phyloP scores from a whole-genome alignment of 2,113 vertebrate genomes.

The Balaenoptera acutorostrata region DNA sequence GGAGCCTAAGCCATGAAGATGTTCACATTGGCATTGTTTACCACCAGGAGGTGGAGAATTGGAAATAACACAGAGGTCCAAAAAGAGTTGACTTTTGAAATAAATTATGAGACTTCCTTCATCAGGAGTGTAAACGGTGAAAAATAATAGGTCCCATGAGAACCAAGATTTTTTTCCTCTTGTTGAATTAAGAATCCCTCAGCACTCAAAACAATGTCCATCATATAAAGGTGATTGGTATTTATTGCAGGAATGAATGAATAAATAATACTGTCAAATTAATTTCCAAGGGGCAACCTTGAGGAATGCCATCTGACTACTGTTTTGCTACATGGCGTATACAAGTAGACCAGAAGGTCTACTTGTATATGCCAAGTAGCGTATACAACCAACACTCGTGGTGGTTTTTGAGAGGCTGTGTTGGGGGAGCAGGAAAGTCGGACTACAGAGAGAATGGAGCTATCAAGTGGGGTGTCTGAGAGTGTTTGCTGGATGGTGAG shows the following conservation, averaged over 20 bases:
- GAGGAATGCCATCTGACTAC: not conserved
- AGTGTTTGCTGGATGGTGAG: not conserved
- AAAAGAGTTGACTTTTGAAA: not conserved
- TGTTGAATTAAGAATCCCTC: not conserved
- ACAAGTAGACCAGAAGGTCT: too few species aligned
- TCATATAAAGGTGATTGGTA: not conserved
- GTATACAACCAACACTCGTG: not conserved
- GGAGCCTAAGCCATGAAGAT: not conserved
- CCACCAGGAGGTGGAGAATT: not conserved
- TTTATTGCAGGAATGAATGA: not conserved
- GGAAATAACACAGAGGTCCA: not conserved
- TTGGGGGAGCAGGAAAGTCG: not conserved
- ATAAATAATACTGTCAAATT: not conserved
- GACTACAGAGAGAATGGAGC: not conserved
- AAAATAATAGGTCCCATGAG: not conserved
- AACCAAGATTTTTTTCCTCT: not conserved
- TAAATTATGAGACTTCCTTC: not conserved
- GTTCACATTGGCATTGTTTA: not conserved
- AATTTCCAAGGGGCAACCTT: not conserved
- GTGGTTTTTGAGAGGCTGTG: not conserved
- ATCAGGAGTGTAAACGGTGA: not conserved
- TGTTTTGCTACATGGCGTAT: not conserved
- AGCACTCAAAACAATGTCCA: not conserved
- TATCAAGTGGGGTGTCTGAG: not conserved
- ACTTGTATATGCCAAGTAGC: too few species aligned